phyloP scores from a whole-genome alignment of 2,888 invertebrate genomes.

The Andricus curvator region DNA sequence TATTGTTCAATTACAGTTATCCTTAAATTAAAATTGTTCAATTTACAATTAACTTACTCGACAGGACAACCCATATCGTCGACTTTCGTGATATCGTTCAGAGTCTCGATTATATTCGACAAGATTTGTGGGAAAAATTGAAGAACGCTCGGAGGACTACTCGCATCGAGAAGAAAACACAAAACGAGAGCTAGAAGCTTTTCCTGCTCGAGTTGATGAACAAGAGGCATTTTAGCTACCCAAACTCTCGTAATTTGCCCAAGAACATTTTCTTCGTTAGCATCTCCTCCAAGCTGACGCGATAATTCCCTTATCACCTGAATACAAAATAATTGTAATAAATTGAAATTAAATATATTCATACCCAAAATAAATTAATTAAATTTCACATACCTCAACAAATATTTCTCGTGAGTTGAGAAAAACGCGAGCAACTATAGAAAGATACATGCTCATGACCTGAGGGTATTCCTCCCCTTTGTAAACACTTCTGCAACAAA shows the following conservation, averaged over 20 bases:
- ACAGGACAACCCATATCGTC: constrained; percentile 83
- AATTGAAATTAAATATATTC: constrained; percentile 10
- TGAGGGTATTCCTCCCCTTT: constrained; percentile 86
- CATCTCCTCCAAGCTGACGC: constrained; percentile 71
- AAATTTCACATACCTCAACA: constrained; percentile 66
- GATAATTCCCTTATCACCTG: constrained; percentile 68
- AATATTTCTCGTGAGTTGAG: constrained; percentile 81
- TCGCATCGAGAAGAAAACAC: constrained; percentile 84
- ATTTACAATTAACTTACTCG: constrained; percentile 80
- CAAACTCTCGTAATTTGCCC: constrained; percentile 87
- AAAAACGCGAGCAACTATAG: constrained; percentile 88
- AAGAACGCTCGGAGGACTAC: constrained; percentile 83
- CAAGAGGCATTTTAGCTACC: constrained; percentile 88
- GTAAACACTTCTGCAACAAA: constrained; percentile 82
- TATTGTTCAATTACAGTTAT: not conserved
- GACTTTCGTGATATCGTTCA: constrained; percentile 88
- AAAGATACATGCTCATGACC: constrained; percentile 88
- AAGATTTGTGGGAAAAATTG: constrained; percentile 87
- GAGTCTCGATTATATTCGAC: constrained; percentile 86
- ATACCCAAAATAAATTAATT: not conserved
- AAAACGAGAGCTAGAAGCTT: constrained; percentile 89
- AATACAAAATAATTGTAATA: constrained; percentile 21
- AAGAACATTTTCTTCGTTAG: constrained; percentile 84
- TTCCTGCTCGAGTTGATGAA: constrained; percentile 88
- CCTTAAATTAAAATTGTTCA: not conserved